phyloP scores from a whole-genome alignment of 2,888 invertebrate species.

The Eubasilissa splendida region DNA sequence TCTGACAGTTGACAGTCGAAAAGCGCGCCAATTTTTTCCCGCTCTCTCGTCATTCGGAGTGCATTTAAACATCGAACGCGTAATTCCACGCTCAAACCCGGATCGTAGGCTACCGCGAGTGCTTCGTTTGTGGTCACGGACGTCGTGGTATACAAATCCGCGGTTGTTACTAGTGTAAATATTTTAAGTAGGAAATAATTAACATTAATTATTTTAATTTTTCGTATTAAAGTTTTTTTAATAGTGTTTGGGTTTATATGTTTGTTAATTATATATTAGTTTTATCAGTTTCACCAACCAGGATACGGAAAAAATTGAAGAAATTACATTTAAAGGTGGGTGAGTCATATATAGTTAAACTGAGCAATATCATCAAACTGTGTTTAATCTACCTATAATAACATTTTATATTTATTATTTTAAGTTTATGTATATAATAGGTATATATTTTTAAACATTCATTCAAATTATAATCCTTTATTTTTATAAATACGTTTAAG shows the following conservation, averaged over 20 bases:
- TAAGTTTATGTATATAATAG: too few relatives aligned
- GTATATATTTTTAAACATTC: too few relatives aligned
- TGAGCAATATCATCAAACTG: too few relatives aligned
- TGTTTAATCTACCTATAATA: too few relatives aligned
- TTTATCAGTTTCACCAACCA: not conserved
- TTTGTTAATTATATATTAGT: not conserved
- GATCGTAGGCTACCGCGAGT: slow-evolving; percentile 50
- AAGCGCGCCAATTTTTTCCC: slow-evolving; percentile 49
- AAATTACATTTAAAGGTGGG: too few relatives aligned
- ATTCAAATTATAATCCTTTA: too few relatives aligned
- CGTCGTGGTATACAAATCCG: slow-evolving; percentile 2
- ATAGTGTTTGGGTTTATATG: not conserved
- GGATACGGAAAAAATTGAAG: not conserved
- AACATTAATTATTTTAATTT: not conserved
- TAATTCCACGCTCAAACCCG: slow-evolving; percentile 38
- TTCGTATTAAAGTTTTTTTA: not conserved
- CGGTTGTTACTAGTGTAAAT: slow-evolving; percentile 18
- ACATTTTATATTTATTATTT: too few relatives aligned
- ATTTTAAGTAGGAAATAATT: slow-evolving; percentile 8
- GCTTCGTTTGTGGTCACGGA: slow-evolving; percentile 38
- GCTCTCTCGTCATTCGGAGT: slow-evolving; percentile 33
- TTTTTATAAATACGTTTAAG: too few relatives aligned
- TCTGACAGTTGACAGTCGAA: slow-evolving; percentile 38
- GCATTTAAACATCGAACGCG: slow-evolving; percentile 44
- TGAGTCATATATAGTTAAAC: too few relatives aligned